Evolutionary conservation across 2,113 vertebrate genomes (phyloP).

Genomic region (Parus major): DNA sequence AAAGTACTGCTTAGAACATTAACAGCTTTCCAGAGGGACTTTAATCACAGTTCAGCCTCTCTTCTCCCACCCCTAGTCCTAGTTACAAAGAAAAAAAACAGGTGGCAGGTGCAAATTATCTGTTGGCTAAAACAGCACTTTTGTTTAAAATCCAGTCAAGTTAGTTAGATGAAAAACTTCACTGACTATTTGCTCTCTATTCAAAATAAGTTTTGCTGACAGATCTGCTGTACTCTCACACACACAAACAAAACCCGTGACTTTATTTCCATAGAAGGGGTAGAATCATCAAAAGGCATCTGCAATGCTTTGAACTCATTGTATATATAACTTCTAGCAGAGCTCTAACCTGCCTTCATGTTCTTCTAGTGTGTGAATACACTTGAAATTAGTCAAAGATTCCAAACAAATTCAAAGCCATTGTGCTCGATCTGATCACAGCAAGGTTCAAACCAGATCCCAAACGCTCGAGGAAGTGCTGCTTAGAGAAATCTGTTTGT

Average conservation of each 20-base stretch:
- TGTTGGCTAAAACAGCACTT: background rate
- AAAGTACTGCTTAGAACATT: background rate
- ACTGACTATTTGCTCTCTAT: background rate
- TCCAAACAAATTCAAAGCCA: background rate
- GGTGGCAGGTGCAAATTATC: background rate
- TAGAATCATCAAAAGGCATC: background rate
- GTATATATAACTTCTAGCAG: background rate
- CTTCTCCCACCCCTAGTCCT: background rate
- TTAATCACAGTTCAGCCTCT: background rate
- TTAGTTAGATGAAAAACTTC: background rate
- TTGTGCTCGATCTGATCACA: accelerated
- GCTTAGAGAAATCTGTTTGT: background rate
- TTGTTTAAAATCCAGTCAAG: background rate
- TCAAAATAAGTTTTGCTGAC: background rate
- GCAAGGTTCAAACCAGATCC: background rate
- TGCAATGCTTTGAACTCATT: background rate
- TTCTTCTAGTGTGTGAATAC: background rate
- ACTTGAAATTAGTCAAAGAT: background rate
- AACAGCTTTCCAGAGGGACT: background rate
- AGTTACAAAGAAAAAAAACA: background rate
- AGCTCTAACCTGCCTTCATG: background rate
- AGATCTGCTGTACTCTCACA: background rate
- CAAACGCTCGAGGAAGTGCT: background rate
- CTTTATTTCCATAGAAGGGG: background rate
- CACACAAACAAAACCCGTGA: background rate